Conservation (phyloP, 2,888 invertebrate species). For the Endotricha flammealis region DNA sequence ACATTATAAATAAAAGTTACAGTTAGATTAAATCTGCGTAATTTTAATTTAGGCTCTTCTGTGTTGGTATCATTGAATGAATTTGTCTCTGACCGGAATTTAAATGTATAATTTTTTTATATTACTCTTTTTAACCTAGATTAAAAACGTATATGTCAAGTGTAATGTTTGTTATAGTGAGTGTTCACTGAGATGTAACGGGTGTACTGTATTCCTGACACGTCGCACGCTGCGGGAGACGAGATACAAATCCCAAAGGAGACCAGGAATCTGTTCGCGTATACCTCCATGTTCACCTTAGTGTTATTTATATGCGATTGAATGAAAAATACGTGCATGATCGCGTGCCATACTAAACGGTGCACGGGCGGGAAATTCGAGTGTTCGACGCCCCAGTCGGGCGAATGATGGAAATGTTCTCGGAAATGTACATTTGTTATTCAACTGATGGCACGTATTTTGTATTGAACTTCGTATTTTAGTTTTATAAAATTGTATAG, state of each 20-base stretch:
- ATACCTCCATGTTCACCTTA: slow-evolving; percentile 56
- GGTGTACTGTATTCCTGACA: slow-evolving; percentile 53
- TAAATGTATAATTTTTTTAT: too few species aligned
- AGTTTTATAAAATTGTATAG: too few species aligned
- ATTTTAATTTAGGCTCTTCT: too few species aligned
- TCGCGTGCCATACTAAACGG: slow-evolving; percentile 35
- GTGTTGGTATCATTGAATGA: too few species aligned
- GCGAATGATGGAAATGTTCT: background rate
- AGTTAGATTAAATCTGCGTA: too few species aligned
- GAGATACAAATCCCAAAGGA: slow-evolving; percentile 68
- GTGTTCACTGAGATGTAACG: slow-evolving; percentile 14
- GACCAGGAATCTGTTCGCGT: slow-evolving; percentile 56
- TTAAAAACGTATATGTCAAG: background rate
- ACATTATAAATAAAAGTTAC: too few species aligned
- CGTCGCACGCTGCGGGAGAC: slow-evolving; percentile 61
- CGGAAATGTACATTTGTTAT: background rate
- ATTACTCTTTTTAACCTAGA: background rate
- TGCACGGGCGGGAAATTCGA: slow-evolving; percentile 7
- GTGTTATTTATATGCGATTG: slow-evolving; percentile 61
- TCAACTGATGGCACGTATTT: background rate
- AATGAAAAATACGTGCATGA: slow-evolving; percentile 53
- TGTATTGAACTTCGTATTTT: too few species aligned
- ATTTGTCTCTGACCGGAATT: too few species aligned
- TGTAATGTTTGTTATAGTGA: background rate
- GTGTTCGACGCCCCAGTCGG: slow-evolving; percentile 5